These are phyloP conservation scores for Tetrapedia diversipes DNA, from an alignment of 2,888 invertebrate genomes.

Conservation along the genomic window DNA sequence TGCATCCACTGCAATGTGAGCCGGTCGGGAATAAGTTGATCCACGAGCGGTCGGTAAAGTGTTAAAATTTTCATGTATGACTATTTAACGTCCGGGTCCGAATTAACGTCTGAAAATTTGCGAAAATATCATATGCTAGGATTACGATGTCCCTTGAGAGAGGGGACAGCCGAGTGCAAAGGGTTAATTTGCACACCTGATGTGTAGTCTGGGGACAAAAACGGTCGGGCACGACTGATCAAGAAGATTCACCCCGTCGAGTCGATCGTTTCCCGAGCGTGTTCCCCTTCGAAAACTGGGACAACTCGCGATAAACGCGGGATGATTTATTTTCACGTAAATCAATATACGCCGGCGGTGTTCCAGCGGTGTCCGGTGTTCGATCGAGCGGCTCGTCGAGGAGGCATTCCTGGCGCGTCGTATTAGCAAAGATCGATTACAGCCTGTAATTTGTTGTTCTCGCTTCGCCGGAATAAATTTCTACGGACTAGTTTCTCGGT, in stretches of 20 bases:
- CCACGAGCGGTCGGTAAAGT: no score
- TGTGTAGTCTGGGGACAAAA: no score
- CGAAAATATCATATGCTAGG: no score
- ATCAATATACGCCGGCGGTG: constrained; percentile 36
- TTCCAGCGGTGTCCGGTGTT: constrained; percentile 34
- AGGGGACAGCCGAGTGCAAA: no score
- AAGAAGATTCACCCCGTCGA: neutral
- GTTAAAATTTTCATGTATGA: no score
- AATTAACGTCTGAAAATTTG: no score
- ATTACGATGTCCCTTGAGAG: no score
- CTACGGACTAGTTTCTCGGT: constrained; percentile 75
- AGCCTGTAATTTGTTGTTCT: constrained; percentile 81
- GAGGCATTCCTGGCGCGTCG: constrained; percentile 78
- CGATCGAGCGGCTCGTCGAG: constrained; percentile 61
- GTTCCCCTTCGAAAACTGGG: constrained; percentile 25
- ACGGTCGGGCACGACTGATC: no score
- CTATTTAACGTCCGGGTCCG: no score
- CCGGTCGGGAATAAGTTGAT: no score
- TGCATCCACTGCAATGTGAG: no score
- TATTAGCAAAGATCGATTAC: constrained; percentile 81
- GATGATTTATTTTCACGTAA: constrained; percentile 52
- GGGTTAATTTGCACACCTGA: no score
- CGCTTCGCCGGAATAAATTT: constrained; percentile 81
- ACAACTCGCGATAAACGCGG: constrained; percentile 19
- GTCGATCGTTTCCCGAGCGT: neutral